phyloP scores from a whole-genome alignment of 1,140 invertebrate genomes.

The Hylaeus volcanicus region DNA sequence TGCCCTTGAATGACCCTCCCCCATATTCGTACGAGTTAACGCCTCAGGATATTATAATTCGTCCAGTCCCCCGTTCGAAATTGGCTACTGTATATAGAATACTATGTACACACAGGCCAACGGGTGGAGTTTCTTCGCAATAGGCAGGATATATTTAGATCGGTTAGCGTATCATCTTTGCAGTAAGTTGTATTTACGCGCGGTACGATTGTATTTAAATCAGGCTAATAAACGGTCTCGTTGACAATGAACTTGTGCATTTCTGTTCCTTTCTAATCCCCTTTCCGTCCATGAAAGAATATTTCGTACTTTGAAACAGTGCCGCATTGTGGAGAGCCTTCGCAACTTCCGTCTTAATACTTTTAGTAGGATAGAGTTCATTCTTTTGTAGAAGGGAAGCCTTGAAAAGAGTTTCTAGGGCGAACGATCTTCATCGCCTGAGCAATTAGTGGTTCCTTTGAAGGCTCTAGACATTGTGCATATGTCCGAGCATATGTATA shows the following conservation, averaged over 20 bases:
- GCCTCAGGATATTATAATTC: constrained; percentile 64
- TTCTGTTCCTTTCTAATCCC: background rate
- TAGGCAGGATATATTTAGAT: constrained; percentile 48
- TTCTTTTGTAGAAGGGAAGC: too few relatives aligned
- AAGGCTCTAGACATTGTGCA: too few relatives aligned
- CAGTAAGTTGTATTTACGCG: constrained; percentile 65
- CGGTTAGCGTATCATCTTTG: constrained; percentile 30
- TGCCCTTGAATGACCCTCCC: constrained; percentile 41
- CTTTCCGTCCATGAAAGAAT: too few relatives aligned
- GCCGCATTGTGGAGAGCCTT: too few relatives aligned
- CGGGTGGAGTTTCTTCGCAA: constrained; percentile 52
- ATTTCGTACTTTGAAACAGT: too few relatives aligned
- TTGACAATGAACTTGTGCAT: background rate
- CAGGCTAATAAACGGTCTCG: constrained; percentile 50
- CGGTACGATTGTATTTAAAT: constrained; percentile 61
- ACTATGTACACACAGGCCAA: constrained; percentile 49
- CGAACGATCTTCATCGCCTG: too few relatives aligned
- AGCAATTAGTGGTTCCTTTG: too few relatives aligned
- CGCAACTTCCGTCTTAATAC: too few relatives aligned
- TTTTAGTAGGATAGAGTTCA: too few relatives aligned
- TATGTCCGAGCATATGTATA: too few relatives aligned
- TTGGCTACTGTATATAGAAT: constrained; percentile 67
- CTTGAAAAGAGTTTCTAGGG: too few relatives aligned
- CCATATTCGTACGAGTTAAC: constrained; percentile 61
- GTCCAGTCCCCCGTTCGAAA: constrained; percentile 40